Conservation (phyloP, 2,113 vertebrate species). For the Chionis minor region DNA sequence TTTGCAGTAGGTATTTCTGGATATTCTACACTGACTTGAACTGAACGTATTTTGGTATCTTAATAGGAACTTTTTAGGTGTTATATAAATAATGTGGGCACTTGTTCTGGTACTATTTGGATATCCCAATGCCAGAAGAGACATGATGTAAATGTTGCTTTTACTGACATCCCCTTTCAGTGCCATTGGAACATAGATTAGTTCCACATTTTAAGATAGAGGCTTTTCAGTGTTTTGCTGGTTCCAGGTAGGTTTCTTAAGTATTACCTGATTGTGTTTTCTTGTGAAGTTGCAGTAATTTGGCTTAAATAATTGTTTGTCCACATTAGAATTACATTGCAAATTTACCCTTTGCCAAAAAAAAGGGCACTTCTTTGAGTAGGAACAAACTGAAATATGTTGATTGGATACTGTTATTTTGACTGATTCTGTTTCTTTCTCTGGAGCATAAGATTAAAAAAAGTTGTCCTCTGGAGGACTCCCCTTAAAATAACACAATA, state of each 20-base stretch:
- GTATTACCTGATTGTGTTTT: not conserved
- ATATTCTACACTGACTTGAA: not conserved
- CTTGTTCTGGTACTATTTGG: not conserved
- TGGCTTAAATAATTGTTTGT: not conserved
- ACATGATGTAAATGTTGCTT: not conserved
- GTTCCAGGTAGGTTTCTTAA: not conserved
- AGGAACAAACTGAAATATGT: not conserved
- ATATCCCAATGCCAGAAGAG: not conserved
- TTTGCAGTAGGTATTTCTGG: not conserved
- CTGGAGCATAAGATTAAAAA: not conserved
- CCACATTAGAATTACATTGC: not conserved
- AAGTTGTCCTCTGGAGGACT: not conserved
- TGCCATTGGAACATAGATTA: not conserved
- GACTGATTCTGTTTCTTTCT: not conserved
- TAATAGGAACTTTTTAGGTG: not conserved
- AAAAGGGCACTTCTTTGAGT: not conserved
- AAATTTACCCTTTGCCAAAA: not conserved
- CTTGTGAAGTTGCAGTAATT: not conserved
- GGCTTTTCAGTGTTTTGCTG: not conserved
- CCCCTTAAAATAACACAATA: not conserved
- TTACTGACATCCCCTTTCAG: not conserved
- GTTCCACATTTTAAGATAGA: not conserved
- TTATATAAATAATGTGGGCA: not conserved
- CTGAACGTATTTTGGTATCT: not conserved
- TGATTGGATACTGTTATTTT: not conserved